Percentiles rank a stretch among this genome's conserved stretches.
Conservation (phyloP, 1,140 invertebrate species). For the Nephotettix cincticeps region DNA sequence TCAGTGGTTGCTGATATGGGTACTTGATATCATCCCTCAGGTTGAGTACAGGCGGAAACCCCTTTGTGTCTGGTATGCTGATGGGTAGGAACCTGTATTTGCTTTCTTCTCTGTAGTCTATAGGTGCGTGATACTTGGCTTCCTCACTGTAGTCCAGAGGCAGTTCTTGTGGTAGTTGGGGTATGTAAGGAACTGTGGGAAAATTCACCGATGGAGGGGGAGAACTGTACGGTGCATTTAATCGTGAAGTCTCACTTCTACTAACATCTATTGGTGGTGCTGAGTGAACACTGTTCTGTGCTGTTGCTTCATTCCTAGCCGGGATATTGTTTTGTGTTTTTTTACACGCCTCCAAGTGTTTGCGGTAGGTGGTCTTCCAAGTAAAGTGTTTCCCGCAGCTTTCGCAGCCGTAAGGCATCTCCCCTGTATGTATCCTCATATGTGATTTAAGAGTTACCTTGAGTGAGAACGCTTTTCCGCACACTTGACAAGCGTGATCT, state of each 20-base stretch:
- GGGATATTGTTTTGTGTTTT: not conserved
- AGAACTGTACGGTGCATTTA: not conserved
- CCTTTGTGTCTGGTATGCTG: too few relatives aligned
- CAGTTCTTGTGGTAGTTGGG: not conserved
- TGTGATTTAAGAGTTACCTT: slow-evolving; percentile 29
- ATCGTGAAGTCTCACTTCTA: not conserved
- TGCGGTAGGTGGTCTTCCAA: not conserved
- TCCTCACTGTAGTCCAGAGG: not conserved
- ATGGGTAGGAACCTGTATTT: too few relatives aligned
- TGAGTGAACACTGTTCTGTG: not conserved
- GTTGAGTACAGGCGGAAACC: not conserved
- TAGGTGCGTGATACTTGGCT: not conserved
- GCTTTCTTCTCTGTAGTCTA: not conserved
- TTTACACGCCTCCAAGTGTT: not conserved
- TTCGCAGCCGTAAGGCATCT: slow-evolving; percentile 65
- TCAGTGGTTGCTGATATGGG: not conserved
- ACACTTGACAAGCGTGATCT: slow-evolving; percentile 34
- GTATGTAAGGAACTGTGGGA: not conserved
- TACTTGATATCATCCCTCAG: not conserved
- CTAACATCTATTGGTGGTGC: not conserved
- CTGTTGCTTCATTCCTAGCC: not conserved
- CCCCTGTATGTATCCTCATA: slow-evolving; percentile 57
- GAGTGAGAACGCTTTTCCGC: slow-evolving; percentile 32
- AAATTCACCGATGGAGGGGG: not conserved
- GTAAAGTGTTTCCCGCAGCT: slow-evolving; percentile 51